Evolutionary conservation across 2,888 invertebrate species (phyloP).

Genomic region (Penaeus monodon): DNA sequence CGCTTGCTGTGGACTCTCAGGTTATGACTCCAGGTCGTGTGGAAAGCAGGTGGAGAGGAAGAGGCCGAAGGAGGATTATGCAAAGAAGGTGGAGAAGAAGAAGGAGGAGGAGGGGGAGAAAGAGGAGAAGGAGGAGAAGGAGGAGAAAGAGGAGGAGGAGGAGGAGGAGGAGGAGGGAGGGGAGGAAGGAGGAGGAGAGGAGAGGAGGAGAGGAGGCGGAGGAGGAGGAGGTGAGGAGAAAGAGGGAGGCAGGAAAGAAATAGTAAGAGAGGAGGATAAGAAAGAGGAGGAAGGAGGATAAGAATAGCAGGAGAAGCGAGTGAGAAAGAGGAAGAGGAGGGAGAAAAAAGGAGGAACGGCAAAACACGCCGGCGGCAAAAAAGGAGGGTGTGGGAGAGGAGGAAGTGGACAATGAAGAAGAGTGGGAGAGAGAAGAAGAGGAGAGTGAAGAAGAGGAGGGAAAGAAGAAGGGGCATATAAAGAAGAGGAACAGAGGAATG

Average conservation of each 20-base stretch:
- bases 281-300: background rate
- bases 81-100: background rate
- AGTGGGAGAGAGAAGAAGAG: background rate
- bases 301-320: too few relatives aligned
- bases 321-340: background rate
- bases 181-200: background rate
- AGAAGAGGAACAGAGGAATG: background rate
- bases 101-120: background rate
- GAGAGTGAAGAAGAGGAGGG: background rate
- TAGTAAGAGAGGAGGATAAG: constrained; percentile 8
- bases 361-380: background rate
- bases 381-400: background rate
- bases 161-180: background rate
- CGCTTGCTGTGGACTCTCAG: too few relatives aligned
- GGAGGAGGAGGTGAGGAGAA: background rate
- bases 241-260: background rate
- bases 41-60: background rate
- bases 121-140: background rate
- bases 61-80: background rate
- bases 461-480: background rate
- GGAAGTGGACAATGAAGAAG: background rate
- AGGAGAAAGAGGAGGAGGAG: too few relatives aligned
- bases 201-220: background rate
- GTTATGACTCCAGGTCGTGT: too few relatives aligned
- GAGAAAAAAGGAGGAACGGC: background rate